A percentile compares a stretch with the other conserved stretches of the same genome.
Conservation (phyloP, 2,888 invertebrate species). For the Asteroscopus sphinx region DNA sequence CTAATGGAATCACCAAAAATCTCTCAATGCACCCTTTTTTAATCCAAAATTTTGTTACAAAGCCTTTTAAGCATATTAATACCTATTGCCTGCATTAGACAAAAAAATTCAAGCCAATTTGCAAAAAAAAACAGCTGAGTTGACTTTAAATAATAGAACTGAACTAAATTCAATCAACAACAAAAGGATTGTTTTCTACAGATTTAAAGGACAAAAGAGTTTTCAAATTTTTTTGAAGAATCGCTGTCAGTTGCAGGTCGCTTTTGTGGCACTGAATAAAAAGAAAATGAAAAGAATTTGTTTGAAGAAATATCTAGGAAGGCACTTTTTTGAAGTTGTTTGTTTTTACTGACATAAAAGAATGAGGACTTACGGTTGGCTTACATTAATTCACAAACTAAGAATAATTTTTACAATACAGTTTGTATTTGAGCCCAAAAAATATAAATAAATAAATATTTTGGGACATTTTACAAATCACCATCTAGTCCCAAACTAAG, state of each 20-base stretch:
- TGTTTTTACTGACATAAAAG: slow-evolving; percentile 29
- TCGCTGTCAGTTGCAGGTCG: slow-evolving; percentile 47
- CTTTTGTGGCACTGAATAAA: slow-evolving; percentile 39
- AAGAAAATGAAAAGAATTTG: slow-evolving; percentile 29
- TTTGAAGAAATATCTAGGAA: slow-evolving; percentile 29
- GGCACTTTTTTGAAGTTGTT: slow-evolving; percentile 5
- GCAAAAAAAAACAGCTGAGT: neutral
- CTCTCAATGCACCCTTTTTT: no score
- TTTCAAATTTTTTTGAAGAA: slow-evolving; percentile 38
- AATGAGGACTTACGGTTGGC: neutral
- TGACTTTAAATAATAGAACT: slow-evolving; percentile 27
- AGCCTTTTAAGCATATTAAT: no score
- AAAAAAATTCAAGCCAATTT: no score
- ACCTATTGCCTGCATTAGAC: no score
- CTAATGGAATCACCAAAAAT: no score
- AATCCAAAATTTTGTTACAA: no score
- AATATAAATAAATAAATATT: no score
- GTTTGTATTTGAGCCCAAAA: no score
- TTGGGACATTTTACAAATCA: no score
- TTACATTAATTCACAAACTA: neutral
- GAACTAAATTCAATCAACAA: slow-evolving; percentile 31
- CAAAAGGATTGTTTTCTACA: slow-evolving; percentile 32
- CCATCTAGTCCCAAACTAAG: no score
- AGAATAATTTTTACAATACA: no score
- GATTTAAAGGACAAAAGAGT: slow-evolving; percentile 47